Evolutionary conservation across 2,888 invertebrate species (phyloP).

Genomic region (Baccha elongata): DNA sequence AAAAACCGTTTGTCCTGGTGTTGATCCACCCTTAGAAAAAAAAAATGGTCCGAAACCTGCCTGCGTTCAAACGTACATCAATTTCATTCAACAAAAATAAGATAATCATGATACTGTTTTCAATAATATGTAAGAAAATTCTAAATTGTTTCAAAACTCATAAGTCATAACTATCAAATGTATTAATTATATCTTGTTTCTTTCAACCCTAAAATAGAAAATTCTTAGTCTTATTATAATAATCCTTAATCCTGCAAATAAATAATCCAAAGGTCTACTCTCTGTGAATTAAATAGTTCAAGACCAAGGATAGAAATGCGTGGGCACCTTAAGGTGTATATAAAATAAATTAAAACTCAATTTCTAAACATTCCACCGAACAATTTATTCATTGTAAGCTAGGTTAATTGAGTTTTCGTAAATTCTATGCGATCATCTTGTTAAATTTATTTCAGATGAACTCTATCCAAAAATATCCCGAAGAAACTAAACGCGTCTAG

Average conservation of each 20-base stretch:
- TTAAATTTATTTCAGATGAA: slow-evolving; percentile 56
- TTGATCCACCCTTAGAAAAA: too few species aligned
- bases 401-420: slow-evolving; percentile 58
- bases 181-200: too few species aligned
- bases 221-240: not conserved
- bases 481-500: slow-evolving; percentile 62
- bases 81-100: too few species aligned
- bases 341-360: slow-evolving; percentile 21
- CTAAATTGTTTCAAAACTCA: too few species aligned
- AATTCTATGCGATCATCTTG: slow-evolving; percentile 28
- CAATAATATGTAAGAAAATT: too few species aligned
- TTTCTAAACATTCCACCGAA: slow-evolving; percentile 9
- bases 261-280: not conserved
- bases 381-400: not conserved
- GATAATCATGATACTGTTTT: too few species aligned
- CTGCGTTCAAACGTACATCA: too few species aligned
- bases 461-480: slow-evolving; percentile 41
- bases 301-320: not conserved
- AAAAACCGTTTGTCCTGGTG: too few species aligned
- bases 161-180: too few species aligned
- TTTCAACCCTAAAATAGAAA: too few species aligned
- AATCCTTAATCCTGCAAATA: not conserved
- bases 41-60: too few species aligned
- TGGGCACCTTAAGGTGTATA: not conserved
- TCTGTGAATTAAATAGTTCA: not conserved